phyloP scores from a whole-genome alignment of 1,140 invertebrate species.

The Acromyrmex charruanus region DNA sequence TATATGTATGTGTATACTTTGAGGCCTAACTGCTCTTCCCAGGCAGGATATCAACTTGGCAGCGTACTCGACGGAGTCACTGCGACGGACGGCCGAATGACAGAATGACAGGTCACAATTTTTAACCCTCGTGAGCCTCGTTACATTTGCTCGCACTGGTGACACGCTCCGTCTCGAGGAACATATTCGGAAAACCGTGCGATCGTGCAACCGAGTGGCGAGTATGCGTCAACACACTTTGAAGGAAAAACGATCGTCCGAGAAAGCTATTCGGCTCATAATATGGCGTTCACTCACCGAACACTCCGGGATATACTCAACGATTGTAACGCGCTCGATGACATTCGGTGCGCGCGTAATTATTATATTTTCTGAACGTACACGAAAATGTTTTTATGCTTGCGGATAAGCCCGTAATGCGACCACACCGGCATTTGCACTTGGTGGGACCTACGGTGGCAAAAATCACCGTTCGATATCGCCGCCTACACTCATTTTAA shows the following conservation, averaged over 20 bases:
- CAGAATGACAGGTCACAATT: too few relatives aligned
- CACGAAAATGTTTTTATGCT: neutral
- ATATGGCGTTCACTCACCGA: neutral
- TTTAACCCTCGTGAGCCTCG: neutral
- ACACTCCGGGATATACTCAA: neutral
- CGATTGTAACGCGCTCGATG: neutral
- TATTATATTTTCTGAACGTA: neutral
- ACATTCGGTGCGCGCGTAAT: neutral
- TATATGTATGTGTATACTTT: too few relatives aligned
- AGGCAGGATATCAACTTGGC: neutral
- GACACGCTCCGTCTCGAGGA: neutral
- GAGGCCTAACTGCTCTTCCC: neutral
- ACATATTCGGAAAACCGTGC: neutral
- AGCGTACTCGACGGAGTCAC: neutral
- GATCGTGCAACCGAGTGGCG: neutral
- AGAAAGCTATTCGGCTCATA: neutral
- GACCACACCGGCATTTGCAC: neutral
- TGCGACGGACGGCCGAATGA: neutral
- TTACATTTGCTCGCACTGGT: neutral
- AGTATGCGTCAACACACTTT: neutral
- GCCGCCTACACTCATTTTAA: conserved; percentile 11
- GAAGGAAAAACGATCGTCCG: neutral
- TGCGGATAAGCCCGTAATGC: neutral
- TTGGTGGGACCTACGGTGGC: neutral
- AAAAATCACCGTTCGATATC: neutral